Base-by-base conservation (phyloP, 2,113 vertebrate species). In the Thamnophis sirtalis region DNA sequence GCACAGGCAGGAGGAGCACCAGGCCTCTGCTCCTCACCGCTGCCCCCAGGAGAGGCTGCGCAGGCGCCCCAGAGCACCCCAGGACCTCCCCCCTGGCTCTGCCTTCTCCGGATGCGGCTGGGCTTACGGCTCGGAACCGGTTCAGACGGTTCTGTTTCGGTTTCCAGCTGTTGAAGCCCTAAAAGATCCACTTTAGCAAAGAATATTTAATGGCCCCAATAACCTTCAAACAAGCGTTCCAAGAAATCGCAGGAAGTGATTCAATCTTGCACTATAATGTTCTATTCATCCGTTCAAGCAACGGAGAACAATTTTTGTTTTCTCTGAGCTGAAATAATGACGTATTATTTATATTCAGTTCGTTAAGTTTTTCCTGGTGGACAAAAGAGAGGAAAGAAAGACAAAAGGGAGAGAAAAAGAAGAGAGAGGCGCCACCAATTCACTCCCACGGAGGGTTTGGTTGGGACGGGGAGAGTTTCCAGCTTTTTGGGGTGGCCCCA, bases 351-450 rank as follows among this genome's bases (percentile, higher is more conserved):
- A 8, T 21, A 3, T 43, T 9, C 73, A 80, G 73, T 21, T 38
- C 1, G 2, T 80, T 21, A 38, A 38, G 33, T 80, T 38, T 80
- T 80, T 80, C 9, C 33, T 38, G 68, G 33, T 80, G 68, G 3
- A 17, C 17, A 38, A 21, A 21, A 60, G 8, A 38, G 6, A 8
- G 33, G 28, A 17, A 15, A 7, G 33, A 73, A 73, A 15, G 11
- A 13, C 4, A 15, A 73, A 73, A 13, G 28, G 5, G 15, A 38
- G 38, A 19, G 15, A 38, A 73, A 33, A 38, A 7, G n/a, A 73
- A 33, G 0, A 2, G 17, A 80, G 5, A 9, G 68, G 21, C 1
- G 17, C 3, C 0, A 2, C 9, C 68, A 8, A 9, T 3, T 38
- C 17, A 19, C 33, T 80, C 68, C 17, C 2, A 0, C 3, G 7